These are phyloP conservation scores for Drosophila tsacasi DNA, from an alignment of 1,140 invertebrate species.

Conservation along the genomic window DNA sequence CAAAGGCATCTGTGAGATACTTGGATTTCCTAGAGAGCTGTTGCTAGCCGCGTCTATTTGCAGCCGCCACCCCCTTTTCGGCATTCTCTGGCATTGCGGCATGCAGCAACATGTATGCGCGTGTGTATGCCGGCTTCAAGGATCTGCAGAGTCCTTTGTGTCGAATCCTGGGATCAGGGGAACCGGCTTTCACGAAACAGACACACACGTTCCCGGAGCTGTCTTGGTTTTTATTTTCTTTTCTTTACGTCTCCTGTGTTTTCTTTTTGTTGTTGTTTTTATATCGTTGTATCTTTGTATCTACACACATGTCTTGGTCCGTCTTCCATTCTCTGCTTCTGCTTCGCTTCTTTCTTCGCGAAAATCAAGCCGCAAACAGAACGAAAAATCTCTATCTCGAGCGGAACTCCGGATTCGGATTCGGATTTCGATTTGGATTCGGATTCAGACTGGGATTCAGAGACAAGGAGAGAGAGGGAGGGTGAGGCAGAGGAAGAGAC, in stretches of 20 bases:
- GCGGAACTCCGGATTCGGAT: constrained; percentile 19
- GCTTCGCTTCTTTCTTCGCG: constrained; percentile 35
- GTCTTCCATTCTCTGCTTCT: constrained; percentile 15
- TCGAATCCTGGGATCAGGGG: not conserved
- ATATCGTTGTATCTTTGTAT: constrained; percentile 33
- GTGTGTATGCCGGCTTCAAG: not conserved
- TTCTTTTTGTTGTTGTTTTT: constrained; percentile 8
- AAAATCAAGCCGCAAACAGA: constrained; percentile 33
- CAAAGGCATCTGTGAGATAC: not conserved
- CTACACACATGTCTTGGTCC: constrained; percentile 45
- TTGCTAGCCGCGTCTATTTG: constrained; percentile 17
- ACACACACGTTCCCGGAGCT: constrained; percentile 3
- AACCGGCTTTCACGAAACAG: constrained; percentile 11
- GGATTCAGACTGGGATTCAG: not conserved
- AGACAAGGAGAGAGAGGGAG: not conserved
- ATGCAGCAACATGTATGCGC: constrained; percentile 8
- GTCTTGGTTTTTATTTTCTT: not conserved
- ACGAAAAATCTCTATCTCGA: constrained; percentile 28
- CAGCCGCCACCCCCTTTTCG: not conserved
- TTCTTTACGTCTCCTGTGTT: not conserved
- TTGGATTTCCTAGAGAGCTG: not conserved
- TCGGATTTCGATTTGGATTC: constrained; percentile 23
- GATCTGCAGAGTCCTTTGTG: constrained; percentile 15
- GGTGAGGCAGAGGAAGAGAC: not conserved
- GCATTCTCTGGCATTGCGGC: not conserved